Base-by-base conservation (phyloP, 2,888 invertebrate species). In the Scrobipalpa costella region DNA sequence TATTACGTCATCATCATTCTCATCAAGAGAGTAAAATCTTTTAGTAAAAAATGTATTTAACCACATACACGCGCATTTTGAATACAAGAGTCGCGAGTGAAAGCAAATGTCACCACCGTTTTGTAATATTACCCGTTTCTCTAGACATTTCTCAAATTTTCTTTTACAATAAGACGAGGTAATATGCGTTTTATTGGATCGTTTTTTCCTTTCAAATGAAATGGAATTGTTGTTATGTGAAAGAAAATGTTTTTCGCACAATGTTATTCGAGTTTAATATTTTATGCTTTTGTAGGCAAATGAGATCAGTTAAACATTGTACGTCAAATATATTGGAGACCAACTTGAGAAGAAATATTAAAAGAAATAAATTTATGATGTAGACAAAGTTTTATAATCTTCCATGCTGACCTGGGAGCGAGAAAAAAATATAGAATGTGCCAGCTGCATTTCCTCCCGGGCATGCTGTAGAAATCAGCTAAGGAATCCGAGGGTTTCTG, bases 121-220 rank as follows among this genome's bases (percentile, higher is more conserved):
- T 82, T 80, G 83, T 83, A 83, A 86, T 82, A 84, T 82, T 85
- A 83, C 80, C 79, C 81, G 78, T 83, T 3, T 78, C 76, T 77
- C 77, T 79, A 84, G 80, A 82, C 81, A 79, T 77, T 81, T 17
- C 47, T 47, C n/a, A 3, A 47, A 0, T n/a, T 47, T 47, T 47
- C 15, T 7, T 83, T 83, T 80, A 80, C 82, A 82, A 81, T 82
- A 77, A 78, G 79, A 81, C 74, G 77, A 78, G 76, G 83, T 86
- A 85, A 85, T 86, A 85, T 81, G 80, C 81, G 75, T 83, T 86
- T 83, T 85, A 86, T 85, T 83, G 80, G 80, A 81, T 78, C 83
- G 80, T 85, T 84, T 82, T 19, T 79, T 83, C 80, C 79, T 81
- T 83, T 78, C 73, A 78, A 80, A 82, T 80, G 79, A 83, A 85